Conservation (phyloP, 1,140 invertebrate genomes). For the Dinoponera quadriceps region DNA sequence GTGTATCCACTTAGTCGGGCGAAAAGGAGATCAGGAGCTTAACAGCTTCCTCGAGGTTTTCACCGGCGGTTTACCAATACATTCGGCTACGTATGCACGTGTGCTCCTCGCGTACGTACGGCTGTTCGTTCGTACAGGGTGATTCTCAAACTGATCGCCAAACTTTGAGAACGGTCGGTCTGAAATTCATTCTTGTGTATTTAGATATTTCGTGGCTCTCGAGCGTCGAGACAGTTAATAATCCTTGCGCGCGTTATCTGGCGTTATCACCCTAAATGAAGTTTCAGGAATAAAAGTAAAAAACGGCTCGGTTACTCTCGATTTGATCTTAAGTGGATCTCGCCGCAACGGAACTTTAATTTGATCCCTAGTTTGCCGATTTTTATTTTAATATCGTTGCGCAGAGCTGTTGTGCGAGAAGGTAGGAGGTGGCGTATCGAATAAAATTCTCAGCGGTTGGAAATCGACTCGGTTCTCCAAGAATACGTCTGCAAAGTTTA, state of each 20-base stretch:
- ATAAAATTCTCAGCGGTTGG: background rate
- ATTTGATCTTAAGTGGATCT: background rate
- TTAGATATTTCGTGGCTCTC: no score
- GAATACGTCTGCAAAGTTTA: constrained; percentile 12
- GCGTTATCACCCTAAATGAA: background rate
- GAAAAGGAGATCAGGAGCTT: constrained; percentile 75
- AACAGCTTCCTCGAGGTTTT: constrained; percentile 73
- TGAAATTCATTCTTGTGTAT: background rate
- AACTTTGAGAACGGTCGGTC: constrained; percentile 3
- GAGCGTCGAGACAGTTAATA: background rate
- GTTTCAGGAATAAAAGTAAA: background rate
- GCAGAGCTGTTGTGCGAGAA: background rate
- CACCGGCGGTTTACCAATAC: constrained; percentile 65
- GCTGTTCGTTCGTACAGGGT: constrained; percentile 6
- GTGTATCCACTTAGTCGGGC: constrained; percentile 72
- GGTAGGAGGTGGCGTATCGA: no score
- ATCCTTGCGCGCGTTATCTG: no score
- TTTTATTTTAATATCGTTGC: background rate
- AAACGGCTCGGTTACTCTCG: no score
- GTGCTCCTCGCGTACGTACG: background rate
- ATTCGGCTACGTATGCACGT: constrained; percentile 27
- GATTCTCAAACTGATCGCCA: constrained; percentile 14
- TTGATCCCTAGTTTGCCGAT: background rate
- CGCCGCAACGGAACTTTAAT: background rate
- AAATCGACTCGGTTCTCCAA: background rate